Conservation (phyloP, 2,888 invertebrate species). For the Platynereis dumerilii region DNA sequence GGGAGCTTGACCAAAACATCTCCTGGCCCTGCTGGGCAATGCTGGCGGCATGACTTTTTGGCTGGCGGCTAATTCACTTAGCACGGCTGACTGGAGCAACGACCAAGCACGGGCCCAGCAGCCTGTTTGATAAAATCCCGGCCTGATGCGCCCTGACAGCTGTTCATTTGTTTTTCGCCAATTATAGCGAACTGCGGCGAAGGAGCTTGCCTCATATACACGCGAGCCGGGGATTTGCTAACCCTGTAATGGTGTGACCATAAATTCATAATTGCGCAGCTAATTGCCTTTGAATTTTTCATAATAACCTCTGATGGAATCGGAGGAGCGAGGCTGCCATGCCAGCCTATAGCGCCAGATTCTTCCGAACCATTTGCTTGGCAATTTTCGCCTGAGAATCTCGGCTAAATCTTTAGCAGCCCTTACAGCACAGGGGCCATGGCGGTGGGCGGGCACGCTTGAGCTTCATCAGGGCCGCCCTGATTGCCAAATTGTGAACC, state of each 20-base stretch:
- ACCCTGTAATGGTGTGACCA: constrained; percentile 10
- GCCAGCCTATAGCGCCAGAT: not conserved
- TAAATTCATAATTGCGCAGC: constrained; percentile 15
- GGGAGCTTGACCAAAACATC: too few relatives aligned
- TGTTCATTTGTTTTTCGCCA: constrained; percentile 25
- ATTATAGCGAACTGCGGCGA: constrained; percentile 18
- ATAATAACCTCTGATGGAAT: constrained; percentile 8
- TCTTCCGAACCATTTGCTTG: constrained; percentile 6
- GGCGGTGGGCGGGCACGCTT: too few relatives aligned
- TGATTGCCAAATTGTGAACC: too few relatives aligned
- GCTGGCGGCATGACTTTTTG: too few relatives aligned
- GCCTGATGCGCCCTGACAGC: constrained; percentile 19
- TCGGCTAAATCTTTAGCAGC: too few relatives aligned
- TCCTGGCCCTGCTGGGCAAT: too few relatives aligned
- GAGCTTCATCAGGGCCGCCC: too few relatives aligned
- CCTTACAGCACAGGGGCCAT: too few relatives aligned
- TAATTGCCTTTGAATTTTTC: constrained; percentile 17
- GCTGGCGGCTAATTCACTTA: constrained; percentile 8
- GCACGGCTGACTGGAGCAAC: constrained; percentile 7
- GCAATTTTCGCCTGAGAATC: too few relatives aligned
- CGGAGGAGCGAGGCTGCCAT: not conserved
- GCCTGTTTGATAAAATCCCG: constrained; percentile 9
- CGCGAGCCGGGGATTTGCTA: constrained; percentile 8
- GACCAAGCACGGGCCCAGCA: constrained; percentile 1
- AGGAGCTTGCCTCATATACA: constrained; percentile 2